Conservation (phyloP, 2,113 vertebrate genomes). For the Macquaria australasica region DNA sequence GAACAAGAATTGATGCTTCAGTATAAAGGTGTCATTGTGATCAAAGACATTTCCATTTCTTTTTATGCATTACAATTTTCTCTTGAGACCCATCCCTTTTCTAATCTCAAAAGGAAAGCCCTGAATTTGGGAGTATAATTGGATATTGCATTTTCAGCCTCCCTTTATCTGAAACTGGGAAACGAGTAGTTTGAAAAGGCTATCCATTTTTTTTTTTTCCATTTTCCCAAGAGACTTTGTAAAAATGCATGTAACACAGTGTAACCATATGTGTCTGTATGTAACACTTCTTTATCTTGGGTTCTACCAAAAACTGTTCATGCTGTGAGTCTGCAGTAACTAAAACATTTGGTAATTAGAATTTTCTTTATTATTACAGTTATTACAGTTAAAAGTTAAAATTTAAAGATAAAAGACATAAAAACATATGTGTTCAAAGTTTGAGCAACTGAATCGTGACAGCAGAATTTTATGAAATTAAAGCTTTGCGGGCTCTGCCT, state of each 20-base stretch:
- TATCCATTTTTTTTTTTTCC: neutral
- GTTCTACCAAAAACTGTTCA: neutral
- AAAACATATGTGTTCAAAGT: neutral
- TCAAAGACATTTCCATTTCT: neutral
- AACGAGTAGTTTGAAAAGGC: neutral
- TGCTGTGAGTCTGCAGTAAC: neutral
- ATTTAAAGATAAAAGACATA: neutral
- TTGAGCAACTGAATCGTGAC: neutral
- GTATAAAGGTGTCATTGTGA: too few species aligned
- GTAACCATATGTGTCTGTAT: neutral
- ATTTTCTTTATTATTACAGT: neutral
- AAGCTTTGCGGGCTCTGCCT: neutral
- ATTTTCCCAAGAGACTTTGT: neutral
- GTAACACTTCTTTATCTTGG: neutral
- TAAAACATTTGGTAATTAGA: neutral
- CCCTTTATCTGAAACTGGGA: neutral
- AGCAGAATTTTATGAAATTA: neutral
- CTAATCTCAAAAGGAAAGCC: conserved; percentile 2
- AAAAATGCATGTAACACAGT: neutral
- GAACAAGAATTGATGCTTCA: neutral
- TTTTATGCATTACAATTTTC: neutral
- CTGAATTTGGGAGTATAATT: neutral
- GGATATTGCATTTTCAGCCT: neutral
- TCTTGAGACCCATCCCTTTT: neutral
- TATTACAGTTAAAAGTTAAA: neutral